Base-by-base conservation (phyloP, 2,113 vertebrate genomes). In the Etia nguti region DNA sequence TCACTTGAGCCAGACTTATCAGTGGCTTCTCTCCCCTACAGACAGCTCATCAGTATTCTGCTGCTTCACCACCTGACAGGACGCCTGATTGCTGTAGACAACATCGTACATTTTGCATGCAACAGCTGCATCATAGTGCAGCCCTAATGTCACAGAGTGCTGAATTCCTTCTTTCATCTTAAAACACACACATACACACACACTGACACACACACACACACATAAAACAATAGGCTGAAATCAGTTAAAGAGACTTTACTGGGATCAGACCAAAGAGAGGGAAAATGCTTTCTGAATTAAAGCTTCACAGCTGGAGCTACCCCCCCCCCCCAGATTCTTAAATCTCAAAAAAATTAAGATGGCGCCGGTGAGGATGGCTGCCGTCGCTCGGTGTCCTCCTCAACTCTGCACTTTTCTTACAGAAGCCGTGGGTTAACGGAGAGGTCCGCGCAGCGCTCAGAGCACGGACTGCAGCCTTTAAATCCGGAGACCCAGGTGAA, bases 91-190 rank as follows among this genome's bases (percentile, higher is more conserved):
- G 75, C 86, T 85, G 86, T 80, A 77, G 90, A 91, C 90, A 90
- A 80, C 84, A 80, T 89, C 16, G 52, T 90, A 84, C 88, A 93
- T 93, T 91, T 93, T 89, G 86, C 80, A 93, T 91, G 84, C 68
- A 80, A 85, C 88, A 87, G 82, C 88, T 91, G 92, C 84, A 88
- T 85, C 70, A 46, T n/a, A 38, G 85, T 83, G 20, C 75, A 79
- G 79, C 60, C 52, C 36, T 88, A 62, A 85, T 86, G 87, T 85
- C 68, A 73, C 75, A 10, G 24, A 90, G 54, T 36, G 54, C 55
- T 75, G 65, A 5, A 77, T 52, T 83, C 60, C 68, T 82, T 86
- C 62, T 88, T 90, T 81, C 80, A 86, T 85, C 89, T 81, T 86
- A n/a, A 43, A n/a, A 57, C 34, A 43, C 81, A 11, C 13, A 26